A percentile compares a stretch with the other conserved stretches of the same genome.
Conservation (phyloP, 2,888 invertebrate genomes). For the Pheosia tremula region DNA sequence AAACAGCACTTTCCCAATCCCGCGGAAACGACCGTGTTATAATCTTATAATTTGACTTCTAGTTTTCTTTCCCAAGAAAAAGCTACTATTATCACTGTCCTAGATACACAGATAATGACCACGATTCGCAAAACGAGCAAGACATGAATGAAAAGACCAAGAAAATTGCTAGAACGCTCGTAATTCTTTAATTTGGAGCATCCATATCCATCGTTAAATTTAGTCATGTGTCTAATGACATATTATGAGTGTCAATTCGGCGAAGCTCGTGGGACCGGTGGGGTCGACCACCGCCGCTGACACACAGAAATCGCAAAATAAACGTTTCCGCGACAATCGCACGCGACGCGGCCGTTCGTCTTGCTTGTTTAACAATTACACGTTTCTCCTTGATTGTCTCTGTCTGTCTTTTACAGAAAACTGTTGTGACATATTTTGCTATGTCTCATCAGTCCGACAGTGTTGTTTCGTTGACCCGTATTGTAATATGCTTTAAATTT, state of each 20-base stretch:
- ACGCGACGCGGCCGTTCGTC: slow-evolving; percentile 38
- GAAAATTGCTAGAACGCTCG: background rate
- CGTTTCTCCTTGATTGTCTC: slow-evolving; percentile 14
- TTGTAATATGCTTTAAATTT: background rate
- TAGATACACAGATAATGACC: background rate
- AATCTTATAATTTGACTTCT: background rate
- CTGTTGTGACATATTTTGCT: slow-evolving; percentile 16
- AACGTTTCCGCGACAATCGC: slow-evolving; percentile 29
- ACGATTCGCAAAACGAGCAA: background rate
- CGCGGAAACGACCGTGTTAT: no score
- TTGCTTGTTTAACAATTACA: slow-evolving; percentile 24
- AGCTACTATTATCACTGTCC: background rate
- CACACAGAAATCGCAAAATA: slow-evolving; percentile 22
- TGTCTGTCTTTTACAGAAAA: slow-evolving; percentile 23
- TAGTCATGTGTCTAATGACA: slow-evolving; percentile 8
- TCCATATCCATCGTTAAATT: slow-evolving; percentile 12
- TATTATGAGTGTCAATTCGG: background rate
- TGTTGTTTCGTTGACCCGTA: background rate
- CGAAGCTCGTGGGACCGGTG: slow-evolving; percentile 34
- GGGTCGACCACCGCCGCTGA: slow-evolving; percentile 33
- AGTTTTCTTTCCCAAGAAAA: background rate
- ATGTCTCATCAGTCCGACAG: background rate
- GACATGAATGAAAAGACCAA: slow-evolving; percentile 11
- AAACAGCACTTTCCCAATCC: no score
- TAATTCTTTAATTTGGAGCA: slow-evolving; percentile 7